These are phyloP conservation scores for Proisotoma minuta DNA, from an alignment of 2,888 invertebrate genomes.

Conservation along the genomic window DNA sequence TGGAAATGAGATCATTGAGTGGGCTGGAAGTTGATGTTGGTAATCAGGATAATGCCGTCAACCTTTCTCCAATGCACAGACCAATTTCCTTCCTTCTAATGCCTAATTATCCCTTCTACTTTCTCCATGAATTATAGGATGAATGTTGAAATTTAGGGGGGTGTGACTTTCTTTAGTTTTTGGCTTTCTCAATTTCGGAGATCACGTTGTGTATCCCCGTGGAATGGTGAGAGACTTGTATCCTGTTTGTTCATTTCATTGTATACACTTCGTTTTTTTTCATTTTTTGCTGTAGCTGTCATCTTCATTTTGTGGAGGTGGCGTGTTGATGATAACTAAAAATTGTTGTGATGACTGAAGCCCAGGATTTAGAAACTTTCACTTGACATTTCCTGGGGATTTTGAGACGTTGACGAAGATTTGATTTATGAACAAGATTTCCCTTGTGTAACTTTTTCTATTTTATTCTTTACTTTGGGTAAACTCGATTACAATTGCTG, in stretches of 20 bases:
- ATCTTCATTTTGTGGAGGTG: no score
- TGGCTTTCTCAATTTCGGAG: no score
- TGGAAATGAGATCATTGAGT: not conserved
- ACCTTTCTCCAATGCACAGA: not conserved
- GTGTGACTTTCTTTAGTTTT: no score
- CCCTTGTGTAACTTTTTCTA: not conserved
- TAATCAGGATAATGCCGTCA: not conserved
- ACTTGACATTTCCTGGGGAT: not conserved
- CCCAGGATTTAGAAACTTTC: not conserved
- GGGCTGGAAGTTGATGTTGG: not conserved
- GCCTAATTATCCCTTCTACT: not conserved
- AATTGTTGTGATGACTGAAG: not conserved
- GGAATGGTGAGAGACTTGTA: no score
- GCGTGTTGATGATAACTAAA: not conserved
- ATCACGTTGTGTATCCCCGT: no score
- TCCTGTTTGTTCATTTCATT: no score
- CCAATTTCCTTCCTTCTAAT: not conserved
- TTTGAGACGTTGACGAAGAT: constrained; percentile 3
- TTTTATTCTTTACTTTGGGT: no score
- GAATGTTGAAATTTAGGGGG: not conserved
- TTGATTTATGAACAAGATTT: constrained; percentile 7
- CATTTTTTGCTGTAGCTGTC: no score
- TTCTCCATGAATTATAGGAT: not conserved
- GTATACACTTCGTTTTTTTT: no score
- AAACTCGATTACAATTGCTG: no score